phyloP scores from a whole-genome alignment of 2,888 invertebrate genomes.

The Ecdyonurus torrentis region DNA sequence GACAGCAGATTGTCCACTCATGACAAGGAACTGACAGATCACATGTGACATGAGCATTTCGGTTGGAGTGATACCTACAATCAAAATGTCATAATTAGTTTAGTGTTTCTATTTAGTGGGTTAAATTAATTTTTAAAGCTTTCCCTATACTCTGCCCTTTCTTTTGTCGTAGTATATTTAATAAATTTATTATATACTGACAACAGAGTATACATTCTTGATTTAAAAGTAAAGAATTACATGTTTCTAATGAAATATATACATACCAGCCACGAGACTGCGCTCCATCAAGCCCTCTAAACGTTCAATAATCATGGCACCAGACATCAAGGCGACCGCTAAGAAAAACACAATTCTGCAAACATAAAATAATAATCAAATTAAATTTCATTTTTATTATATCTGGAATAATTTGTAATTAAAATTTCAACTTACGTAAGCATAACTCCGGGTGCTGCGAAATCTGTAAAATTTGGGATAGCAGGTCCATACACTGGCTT shows the following conservation, averaged over 20 bases:
- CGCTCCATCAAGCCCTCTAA: conserved; percentile 83
- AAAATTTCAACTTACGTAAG: conserved; percentile 45
- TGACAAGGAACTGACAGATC: conserved; percentile 70
- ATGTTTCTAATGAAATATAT: background rate
- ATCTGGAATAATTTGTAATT: conserved; percentile 9
- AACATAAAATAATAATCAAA: conserved; percentile 12
- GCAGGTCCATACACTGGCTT: conserved; percentile 56
- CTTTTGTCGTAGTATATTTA: no score
- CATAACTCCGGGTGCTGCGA: conserved; percentile 85
- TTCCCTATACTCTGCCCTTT: no score
- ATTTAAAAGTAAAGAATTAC: conserved; percentile 11
- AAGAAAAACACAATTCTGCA: conserved; percentile 81
- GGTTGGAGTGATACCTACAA: conserved; percentile 40
- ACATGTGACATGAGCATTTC: conserved; percentile 82
- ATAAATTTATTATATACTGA: no score
- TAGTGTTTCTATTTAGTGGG: no score
- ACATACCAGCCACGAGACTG: conserved; percentile 64
- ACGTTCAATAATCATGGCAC: conserved; percentile 73
- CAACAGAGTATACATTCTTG: no score
- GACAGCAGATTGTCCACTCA: conserved; percentile 64
- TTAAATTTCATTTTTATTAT: no score
- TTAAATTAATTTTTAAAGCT: no score
- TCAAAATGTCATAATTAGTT: no score
- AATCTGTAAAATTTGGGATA: conserved; percentile 78
- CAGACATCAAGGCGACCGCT: conserved; percentile 81